A percentile compares a stretch with the other conserved stretches of the same genome.
Conservation (phyloP, 1,140 invertebrate species). For the Eriosoma lanigerum region DNA sequence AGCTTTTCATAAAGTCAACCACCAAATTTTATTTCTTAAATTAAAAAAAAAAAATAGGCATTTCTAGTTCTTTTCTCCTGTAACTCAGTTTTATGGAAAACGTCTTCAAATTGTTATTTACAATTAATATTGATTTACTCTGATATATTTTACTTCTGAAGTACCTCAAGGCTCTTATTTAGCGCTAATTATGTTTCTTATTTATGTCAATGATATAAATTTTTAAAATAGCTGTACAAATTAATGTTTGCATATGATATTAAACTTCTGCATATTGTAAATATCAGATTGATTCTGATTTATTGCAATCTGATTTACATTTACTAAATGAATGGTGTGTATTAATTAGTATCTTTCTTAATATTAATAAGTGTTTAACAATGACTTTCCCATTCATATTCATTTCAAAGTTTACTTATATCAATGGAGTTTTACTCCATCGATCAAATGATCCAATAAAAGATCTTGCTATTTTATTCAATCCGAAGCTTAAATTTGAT, state of each 20-base stretch:
- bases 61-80: too few species aligned
- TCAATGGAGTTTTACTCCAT: background rate
- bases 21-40: too few species aligned
- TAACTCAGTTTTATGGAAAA: too few species aligned
- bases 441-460: background rate
- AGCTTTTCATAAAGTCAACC: too few species aligned
- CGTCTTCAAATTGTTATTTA: background rate
- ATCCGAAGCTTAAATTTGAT: conserved; percentile 23
- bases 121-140: background rate
- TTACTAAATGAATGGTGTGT: background rate
- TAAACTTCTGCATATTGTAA: background rate
- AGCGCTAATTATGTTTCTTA: background rate
- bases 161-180: background rate
- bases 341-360: background rate
- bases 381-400: background rate
- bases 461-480: background rate
- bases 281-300: background rate
- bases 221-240: background rate
- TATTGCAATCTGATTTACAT: background rate
- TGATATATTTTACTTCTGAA: background rate
- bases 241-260: conserved; percentile 7
- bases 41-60: too few species aligned
- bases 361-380: background rate
- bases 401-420: background rate
- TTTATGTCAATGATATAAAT: conserved; percentile 11